Conservation (phyloP, 2,797 vertebrate genomes). For the Anomalospiza imberbis region DNA sequence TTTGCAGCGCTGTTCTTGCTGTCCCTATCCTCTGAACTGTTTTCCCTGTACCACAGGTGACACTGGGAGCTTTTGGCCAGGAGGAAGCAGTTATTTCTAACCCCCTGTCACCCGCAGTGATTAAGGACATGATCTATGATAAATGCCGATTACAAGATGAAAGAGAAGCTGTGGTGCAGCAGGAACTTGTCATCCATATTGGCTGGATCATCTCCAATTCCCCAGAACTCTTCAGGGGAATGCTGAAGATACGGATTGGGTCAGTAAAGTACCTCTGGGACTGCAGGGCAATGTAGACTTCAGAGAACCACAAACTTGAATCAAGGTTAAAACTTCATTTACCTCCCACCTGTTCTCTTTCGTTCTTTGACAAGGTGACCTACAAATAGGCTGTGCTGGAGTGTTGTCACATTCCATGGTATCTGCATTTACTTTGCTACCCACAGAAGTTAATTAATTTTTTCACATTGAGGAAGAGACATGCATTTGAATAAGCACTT, state of each 20-base stretch:
- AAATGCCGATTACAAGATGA: conserved; percentile 85
- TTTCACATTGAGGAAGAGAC: neutral
- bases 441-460: neutral
- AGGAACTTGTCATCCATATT: conserved; percentile 97
- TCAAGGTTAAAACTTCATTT: neutral
- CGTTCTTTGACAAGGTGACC: neutral
- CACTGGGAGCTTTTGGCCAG: conserved; percentile 93
- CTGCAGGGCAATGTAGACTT: neutral
- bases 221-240: conserved; percentile 93
- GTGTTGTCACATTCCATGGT: neutral
- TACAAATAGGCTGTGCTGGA: neutral
- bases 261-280: conserved; percentile 57
- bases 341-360: neutral
- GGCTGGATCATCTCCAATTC: conserved; percentile 98
- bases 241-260: conserved; percentile 97
- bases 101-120: conserved; percentile 92
- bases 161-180: conserved; percentile 92
- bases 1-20: neutral
- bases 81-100: conserved; percentile 98
- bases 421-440: neutral
- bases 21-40: neutral
- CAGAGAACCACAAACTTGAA: neutral
- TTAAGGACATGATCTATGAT: conserved; percentile 93
- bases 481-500: neutral
- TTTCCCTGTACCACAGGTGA: conserved; percentile 79